A percentile compares a stretch with the other conserved stretches of the same genome.
phyloP scores from a whole-genome alignment of 92 coral and sea anemone species.

The Metridium senile region DNA sequence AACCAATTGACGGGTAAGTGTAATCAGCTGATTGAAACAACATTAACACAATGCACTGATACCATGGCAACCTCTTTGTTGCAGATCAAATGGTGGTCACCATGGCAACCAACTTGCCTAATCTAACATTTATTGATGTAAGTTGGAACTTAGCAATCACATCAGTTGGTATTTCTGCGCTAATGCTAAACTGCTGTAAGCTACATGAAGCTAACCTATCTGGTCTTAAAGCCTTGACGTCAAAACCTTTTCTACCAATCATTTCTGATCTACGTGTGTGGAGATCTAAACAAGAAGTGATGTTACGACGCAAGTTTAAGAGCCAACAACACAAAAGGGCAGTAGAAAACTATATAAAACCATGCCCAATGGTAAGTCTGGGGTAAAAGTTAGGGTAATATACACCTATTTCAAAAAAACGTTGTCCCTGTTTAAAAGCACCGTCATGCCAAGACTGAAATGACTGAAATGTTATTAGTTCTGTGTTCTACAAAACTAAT shows the following conservation, averaged over 20 bases:
- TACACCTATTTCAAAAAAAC: too few species aligned
- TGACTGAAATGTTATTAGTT: too few species aligned
- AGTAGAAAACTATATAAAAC: slow-evolving; percentile 16
- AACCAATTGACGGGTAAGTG: slow-evolving; percentile 40
- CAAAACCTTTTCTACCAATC: slow-evolving; percentile 71
- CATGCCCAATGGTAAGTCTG: slow-evolving; percentile 21
- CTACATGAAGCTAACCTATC: slow-evolving; percentile 65
- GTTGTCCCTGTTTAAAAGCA: too few species aligned
- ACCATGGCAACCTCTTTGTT: slow-evolving; percentile 1
- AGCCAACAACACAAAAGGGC: slow-evolving; percentile 27
- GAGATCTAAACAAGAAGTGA: slow-evolving; percentile 58
- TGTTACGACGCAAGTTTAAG: slow-evolving; percentile 38
- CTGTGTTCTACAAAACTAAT: too few species aligned
- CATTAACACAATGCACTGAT: not conserved
- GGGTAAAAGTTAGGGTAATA: too few species aligned
- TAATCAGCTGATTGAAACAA: too few species aligned
- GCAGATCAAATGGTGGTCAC: slow-evolving; percentile 49
- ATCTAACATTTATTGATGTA: slow-evolving; percentile 59
- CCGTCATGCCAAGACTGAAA: too few species aligned
- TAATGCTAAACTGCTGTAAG: slow-evolving; percentile 52
- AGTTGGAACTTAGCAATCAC: slow-evolving; percentile 81
- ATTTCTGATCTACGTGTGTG: slow-evolving; percentile 66
- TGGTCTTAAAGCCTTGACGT: slow-evolving; percentile 73
- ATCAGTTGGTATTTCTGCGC: slow-evolving; percentile 54
- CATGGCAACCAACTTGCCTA: slow-evolving; percentile 66